Conservation (phyloP, 2,113 vertebrate species). For the Malurus alboscapulatus region DNA sequence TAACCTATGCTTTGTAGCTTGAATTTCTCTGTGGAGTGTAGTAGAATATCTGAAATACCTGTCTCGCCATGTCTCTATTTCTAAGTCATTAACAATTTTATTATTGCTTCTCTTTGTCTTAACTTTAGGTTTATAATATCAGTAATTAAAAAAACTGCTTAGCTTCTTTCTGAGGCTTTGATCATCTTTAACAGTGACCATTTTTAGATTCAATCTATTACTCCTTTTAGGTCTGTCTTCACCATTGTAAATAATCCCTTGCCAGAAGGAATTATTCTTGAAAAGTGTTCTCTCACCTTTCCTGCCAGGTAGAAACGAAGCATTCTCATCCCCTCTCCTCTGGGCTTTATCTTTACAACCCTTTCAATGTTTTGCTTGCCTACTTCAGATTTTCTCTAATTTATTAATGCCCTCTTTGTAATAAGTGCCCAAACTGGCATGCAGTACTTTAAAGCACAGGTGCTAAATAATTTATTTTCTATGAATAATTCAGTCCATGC, state of each 20-base stretch:
- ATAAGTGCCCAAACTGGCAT: slow-evolving; percentile 13
- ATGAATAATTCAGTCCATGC: slow-evolving; percentile 37
- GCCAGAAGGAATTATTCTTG: neutral
- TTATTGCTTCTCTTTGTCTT: neutral
- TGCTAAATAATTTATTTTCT: slow-evolving; percentile 56
- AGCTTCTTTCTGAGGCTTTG: neutral
- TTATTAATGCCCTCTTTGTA: slow-evolving; percentile 41
- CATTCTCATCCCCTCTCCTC: neutral
- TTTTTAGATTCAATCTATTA: neutral
- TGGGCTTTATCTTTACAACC: neutral
- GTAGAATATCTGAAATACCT: neutral
- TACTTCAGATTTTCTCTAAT: slow-evolving; percentile 13
- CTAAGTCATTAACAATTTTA: neutral
- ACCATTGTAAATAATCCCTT: neutral
- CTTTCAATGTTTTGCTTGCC: slow-evolving; percentile 3
- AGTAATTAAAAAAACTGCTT: neutral
- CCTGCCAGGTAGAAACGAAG: neutral
- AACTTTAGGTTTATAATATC: neutral
- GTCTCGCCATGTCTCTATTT: neutral
- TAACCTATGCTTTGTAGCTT: neutral
- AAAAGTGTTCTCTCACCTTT: neutral
- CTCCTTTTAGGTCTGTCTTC: neutral
- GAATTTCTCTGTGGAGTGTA: neutral
- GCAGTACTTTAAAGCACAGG: neutral
- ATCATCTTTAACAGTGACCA: neutral